phyloP scores from a whole-genome alignment of 1,140 invertebrate species.

The Diabrotica undecimpunctata region DNA sequence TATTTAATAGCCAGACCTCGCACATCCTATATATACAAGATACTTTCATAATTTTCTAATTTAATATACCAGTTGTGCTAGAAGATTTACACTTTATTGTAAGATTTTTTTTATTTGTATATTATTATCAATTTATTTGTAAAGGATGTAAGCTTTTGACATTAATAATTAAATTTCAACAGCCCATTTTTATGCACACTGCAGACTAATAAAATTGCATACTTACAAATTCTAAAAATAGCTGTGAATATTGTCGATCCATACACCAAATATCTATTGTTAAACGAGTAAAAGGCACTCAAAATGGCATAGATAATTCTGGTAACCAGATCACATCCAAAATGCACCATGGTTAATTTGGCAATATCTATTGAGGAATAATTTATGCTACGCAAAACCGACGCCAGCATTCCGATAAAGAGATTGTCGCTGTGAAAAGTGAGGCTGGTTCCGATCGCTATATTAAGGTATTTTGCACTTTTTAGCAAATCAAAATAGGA shows the following conservation, averaged over 20 bases:
- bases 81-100: too few species aligned
- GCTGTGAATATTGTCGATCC: conserved; percentile 32
- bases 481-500: conserved; percentile 40
- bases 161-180: too few species aligned
- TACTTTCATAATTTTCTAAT: too few species aligned
- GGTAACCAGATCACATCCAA: conserved; percentile 35
- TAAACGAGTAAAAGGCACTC: conserved; percentile 29
- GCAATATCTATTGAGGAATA: conserved; percentile 34
- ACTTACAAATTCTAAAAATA: conserved; percentile 37
- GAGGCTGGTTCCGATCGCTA: conserved; percentile 38
- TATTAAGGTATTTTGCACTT: conserved; percentile 37
- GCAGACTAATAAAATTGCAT: background rate
- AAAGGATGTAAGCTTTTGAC: too few species aligned
- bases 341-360: conserved; percentile 36
- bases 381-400: conserved; percentile 35
- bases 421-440: conserved; percentile 37
- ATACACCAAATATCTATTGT: conserved; percentile 38
- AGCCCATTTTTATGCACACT: too few species aligned
- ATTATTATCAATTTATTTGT: too few species aligned
- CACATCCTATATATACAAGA: too few species aligned
- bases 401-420: conserved; percentile 39
- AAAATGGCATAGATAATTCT: conserved; percentile 36
- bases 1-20: too few species aligned
- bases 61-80: too few species aligned
- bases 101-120: too few species aligned